These are phyloP conservation scores for Fukomys damarensis DNA, from an alignment of 2,113 vertebrate genomes.

Conservation along the genomic window DNA sequence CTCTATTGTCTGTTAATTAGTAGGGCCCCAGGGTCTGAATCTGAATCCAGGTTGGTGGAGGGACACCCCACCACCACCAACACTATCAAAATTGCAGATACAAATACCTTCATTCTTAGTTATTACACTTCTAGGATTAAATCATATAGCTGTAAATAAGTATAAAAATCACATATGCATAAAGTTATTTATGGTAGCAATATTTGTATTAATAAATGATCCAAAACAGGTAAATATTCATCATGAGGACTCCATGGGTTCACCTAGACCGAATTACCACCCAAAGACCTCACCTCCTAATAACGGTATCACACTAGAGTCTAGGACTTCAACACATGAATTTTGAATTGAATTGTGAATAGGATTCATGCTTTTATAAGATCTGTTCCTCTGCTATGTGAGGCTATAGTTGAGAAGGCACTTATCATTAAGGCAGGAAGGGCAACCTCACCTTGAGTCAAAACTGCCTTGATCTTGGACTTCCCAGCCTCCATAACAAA, in stretches of 20 bases:
- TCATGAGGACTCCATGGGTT: neutral
- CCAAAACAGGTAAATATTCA: neutral
- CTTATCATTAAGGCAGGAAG: neutral
- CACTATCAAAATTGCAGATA: neutral
- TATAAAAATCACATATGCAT: neutral
- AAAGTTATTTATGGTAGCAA: neutral
- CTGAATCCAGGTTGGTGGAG: neutral
- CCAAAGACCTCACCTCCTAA: neutral
- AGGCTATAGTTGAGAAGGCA: neutral
- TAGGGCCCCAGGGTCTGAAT: neutral
- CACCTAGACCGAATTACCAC: neutral
- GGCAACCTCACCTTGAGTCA: neutral
- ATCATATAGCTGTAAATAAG: neutral
- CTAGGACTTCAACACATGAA: neutral
- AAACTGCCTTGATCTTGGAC: neutral
- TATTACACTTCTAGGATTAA: neutral
- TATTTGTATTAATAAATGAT: neutral
- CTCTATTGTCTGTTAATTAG: neutral
- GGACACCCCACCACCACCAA: too few species aligned
- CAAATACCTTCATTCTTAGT: neutral
- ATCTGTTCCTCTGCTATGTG: neutral
- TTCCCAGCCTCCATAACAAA: neutral
- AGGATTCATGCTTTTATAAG: neutral
- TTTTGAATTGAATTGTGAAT: neutral
- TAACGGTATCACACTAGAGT: neutral